phyloP scores from a whole-genome alignment of 2,797 vertebrate species.

The Fistularia tabacaria region DNA sequence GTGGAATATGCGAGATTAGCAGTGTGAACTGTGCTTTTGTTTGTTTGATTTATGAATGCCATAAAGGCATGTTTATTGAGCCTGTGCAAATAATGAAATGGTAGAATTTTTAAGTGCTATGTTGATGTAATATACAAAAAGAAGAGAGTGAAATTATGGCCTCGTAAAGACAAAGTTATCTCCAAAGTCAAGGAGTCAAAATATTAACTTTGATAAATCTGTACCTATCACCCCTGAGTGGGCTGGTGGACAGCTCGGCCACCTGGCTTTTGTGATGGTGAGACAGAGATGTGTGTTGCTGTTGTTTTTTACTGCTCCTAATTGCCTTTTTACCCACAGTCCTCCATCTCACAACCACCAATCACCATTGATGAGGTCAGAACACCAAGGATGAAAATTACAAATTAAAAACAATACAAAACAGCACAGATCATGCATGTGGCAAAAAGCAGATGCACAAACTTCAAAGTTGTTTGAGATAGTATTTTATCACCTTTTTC shows the following conservation, averaged over 20 bases:
- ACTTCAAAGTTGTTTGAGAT: too few relatives aligned
- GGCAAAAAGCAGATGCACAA: too few relatives aligned
- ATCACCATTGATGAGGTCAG: too few relatives aligned
- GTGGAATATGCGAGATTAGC: slow-evolving; percentile 96
- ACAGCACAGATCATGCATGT: too few relatives aligned
- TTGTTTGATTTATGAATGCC: slow-evolving; percentile 87
- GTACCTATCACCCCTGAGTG: slow-evolving; percentile 78
- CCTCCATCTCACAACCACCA: too few relatives aligned
- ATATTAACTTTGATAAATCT: slow-evolving; percentile 93
- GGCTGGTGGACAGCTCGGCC: slow-evolving; percentile 77
- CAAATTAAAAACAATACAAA: too few relatives aligned
- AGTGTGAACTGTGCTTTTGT: slow-evolving; percentile 93
- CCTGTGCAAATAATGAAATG: slow-evolving; percentile 98
- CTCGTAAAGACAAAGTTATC: slow-evolving; percentile 90
- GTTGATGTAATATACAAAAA: slow-evolving; percentile 93
- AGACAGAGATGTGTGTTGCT: slow-evolving; percentile 78
- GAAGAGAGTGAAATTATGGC: slow-evolving; percentile 87
- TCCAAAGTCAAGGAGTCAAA: slow-evolving; percentile 90
- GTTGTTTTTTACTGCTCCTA: slow-evolving; percentile 72
- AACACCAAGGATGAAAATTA: too few relatives aligned
- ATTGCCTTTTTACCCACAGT: slow-evolving; percentile 54
- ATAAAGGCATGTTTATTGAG: slow-evolving; percentile 98
- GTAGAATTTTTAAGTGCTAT: slow-evolving; percentile 95
- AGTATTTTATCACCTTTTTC: too few relatives aligned
- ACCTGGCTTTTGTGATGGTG: slow-evolving; percentile 79